Evolutionary conservation across 37 sponge, comb jelly and placozoan genomes (phyloP).

Genomic region (Beroe forskalii): DNA sequence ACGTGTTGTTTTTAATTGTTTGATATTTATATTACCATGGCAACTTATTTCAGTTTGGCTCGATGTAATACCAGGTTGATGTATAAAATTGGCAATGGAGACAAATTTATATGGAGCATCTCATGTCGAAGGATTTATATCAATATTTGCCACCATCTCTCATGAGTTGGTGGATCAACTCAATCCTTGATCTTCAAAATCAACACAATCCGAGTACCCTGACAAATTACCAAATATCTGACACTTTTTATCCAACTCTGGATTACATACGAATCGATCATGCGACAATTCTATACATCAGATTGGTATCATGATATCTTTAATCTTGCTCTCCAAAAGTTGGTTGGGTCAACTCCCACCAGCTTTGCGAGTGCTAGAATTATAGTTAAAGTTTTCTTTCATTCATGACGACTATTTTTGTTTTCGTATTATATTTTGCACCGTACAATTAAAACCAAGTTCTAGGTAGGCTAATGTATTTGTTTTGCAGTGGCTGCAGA

Average conservation of each 20-base stretch:
- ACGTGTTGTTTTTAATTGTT: slow-evolving; percentile 10
- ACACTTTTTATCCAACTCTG: too few species aligned
- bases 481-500: slow-evolving; percentile 49
- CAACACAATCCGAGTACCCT: too few species aligned
- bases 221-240: too few species aligned
- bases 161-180: too few species aligned
- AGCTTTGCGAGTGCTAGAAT: neutral
- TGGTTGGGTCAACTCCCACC: neutral
- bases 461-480: slow-evolving; percentile 45
- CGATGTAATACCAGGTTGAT: too few species aligned
- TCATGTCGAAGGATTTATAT: too few species aligned
- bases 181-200: too few species aligned
- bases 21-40: slow-evolving; percentile 16
- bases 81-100: too few species aligned
- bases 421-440: slow-evolving; percentile 51
- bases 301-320: slow-evolving; percentile 22
- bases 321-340: neutral
- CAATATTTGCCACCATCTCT: too few species aligned
- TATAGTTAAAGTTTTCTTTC: neutral
- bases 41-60: neutral
- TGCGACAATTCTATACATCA: slow-evolving; percentile 23
- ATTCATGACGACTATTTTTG: slow-evolving; percentile 49
- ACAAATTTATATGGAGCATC: too few species aligned
- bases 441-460: slow-evolving; percentile 33
- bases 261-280: too few species aligned